phyloP scores from a whole-genome alignment of 2,888 invertebrate species.

The Hypomecis punctinalis region DNA sequence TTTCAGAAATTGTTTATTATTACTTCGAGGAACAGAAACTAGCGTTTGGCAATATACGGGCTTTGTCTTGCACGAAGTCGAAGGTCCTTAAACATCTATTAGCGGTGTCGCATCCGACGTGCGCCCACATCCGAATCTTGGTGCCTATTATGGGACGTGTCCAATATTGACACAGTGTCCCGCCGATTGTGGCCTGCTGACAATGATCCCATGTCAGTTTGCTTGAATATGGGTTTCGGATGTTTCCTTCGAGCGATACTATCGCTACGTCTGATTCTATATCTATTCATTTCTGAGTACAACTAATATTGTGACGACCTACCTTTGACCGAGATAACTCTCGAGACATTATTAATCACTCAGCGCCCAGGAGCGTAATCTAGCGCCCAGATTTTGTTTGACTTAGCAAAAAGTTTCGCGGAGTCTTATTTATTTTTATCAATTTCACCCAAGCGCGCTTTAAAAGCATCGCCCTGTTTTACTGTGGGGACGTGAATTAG shows the following conservation, averaged over 20 bases:
- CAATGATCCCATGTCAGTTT: slow-evolving; percentile 76
- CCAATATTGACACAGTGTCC: slow-evolving; percentile 80
- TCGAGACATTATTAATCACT: slow-evolving; percentile 72
- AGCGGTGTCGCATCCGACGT: slow-evolving; percentile 60
- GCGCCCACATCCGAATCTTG: slow-evolving; percentile 70
- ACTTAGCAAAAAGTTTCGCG: slow-evolving; percentile 74
- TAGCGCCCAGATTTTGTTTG: slow-evolving; percentile 73
- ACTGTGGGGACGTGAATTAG: slow-evolving; percentile 88
- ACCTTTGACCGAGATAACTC: slow-evolving; percentile 47
- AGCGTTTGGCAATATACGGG: too few relatives aligned
- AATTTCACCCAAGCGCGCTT: slow-evolving; percentile 76
- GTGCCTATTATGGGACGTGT: slow-evolving; percentile 67
- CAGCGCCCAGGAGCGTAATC: slow-evolving; percentile 61
- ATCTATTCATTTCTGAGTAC: slow-evolving; percentile 31
- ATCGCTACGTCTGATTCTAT: slow-evolving; percentile 42
- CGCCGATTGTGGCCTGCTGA: slow-evolving; percentile 66
- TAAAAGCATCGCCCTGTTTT: slow-evolving; percentile 81
- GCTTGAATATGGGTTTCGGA: slow-evolving; percentile 63
- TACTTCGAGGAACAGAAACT: too few relatives aligned
- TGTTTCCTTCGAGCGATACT: slow-evolving; percentile 52
- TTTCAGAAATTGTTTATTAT: slow-evolving; percentile 7
- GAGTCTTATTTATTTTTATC: slow-evolving; percentile 83
- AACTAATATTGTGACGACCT: slow-evolving; percentile 35
- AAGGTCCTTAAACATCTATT: slow-evolving; percentile 71
- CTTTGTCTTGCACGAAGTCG: slow-evolving; percentile 56